phyloP scores from a whole-genome alignment of 2,888 invertebrate species.

The Xestia ashworthii region DNA sequence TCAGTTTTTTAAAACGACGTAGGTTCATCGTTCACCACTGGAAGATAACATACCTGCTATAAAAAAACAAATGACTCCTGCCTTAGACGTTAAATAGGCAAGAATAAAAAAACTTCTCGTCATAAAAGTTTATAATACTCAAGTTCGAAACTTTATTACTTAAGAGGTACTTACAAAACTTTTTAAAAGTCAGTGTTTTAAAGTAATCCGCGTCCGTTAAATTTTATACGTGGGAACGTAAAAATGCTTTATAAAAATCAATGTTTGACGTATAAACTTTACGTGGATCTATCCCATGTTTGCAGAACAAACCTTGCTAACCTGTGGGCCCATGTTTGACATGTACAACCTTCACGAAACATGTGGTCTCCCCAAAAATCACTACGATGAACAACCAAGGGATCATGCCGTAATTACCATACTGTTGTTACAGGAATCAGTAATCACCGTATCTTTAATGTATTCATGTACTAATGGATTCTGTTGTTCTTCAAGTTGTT shows the following conservation, averaged over 20 bases:
- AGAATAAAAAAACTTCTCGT: constrained; percentile 55
- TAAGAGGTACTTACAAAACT: constrained; percentile 39
- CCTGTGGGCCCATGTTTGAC: constrained; percentile 37
- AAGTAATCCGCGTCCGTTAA: constrained; percentile 28
- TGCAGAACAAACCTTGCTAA: constrained; percentile 16
- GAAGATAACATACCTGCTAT: constrained; percentile 15
- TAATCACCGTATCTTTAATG: constrained; percentile 22
- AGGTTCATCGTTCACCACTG: neutral
- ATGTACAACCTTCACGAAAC: constrained; percentile 31
- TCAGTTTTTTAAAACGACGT: neutral
- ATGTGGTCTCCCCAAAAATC: constrained; percentile 38
- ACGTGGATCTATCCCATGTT: constrained; percentile 2
- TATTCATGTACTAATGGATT: constrained; percentile 23
- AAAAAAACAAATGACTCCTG: constrained; percentile 26
- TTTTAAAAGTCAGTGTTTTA: constrained; percentile 39
- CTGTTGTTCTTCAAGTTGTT: constrained; percentile 1
- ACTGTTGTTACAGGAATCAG: constrained; percentile 25
- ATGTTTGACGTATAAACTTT: constrained; percentile 2
- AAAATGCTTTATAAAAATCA: neutral
- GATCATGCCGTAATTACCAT: constrained; percentile 40
- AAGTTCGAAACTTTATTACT: constrained; percentile 50
- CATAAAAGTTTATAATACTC: constrained; percentile 56
- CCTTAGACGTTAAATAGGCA: constrained; percentile 34
- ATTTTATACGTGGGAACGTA: constrained; percentile 3
- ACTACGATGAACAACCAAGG: constrained; percentile 27